A percentile compares a stretch with the other conserved stretches of the same genome.
Conservation (phyloP, 2,888 invertebrate genomes). For the Parasteatoda lunata region DNA sequence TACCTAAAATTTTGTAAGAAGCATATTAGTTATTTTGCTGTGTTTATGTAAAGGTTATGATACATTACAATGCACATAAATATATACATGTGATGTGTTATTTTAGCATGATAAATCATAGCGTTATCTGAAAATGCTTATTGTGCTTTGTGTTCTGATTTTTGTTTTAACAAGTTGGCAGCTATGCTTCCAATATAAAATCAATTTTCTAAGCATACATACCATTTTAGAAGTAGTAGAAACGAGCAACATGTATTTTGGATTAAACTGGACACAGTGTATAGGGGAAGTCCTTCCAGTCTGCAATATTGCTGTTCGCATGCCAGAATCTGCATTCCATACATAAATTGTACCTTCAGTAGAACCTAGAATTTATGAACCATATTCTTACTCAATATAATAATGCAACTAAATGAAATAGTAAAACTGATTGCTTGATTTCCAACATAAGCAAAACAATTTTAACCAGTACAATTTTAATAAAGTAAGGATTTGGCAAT, state of each 20-base stretch:
- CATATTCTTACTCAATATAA: background rate
- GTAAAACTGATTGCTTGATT: background rate
- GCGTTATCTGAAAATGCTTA: too few species aligned
- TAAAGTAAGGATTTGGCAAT: background rate
- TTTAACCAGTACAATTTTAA: background rate
- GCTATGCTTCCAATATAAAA: too few species aligned
- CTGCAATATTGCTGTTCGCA: constrained; percentile 78
- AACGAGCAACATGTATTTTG: constrained; percentile 98
- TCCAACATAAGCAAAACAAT: background rate
- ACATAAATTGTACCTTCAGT: constrained; percentile 97
- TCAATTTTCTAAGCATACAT: constrained; percentile 43
- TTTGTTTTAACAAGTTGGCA: too few species aligned
- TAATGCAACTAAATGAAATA: background rate
- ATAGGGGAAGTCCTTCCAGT: constrained; percentile 86
- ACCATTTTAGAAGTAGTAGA: constrained; percentile 98
- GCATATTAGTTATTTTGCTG: too few species aligned
- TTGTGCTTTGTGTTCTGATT: too few species aligned
- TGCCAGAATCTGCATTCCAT: constrained; percentile 97
- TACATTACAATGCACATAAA: too few species aligned
- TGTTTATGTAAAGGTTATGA: too few species aligned
- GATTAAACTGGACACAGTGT: constrained; percentile 98
- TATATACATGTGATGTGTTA: too few species aligned
- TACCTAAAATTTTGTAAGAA: too few species aligned
- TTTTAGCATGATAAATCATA: too few species aligned
- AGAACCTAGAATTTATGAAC: constrained; percentile 81